Evolutionary conservation across 2,113 vertebrate genomes (phyloP).

Genomic region (Acrocephalus kingi): DNA sequence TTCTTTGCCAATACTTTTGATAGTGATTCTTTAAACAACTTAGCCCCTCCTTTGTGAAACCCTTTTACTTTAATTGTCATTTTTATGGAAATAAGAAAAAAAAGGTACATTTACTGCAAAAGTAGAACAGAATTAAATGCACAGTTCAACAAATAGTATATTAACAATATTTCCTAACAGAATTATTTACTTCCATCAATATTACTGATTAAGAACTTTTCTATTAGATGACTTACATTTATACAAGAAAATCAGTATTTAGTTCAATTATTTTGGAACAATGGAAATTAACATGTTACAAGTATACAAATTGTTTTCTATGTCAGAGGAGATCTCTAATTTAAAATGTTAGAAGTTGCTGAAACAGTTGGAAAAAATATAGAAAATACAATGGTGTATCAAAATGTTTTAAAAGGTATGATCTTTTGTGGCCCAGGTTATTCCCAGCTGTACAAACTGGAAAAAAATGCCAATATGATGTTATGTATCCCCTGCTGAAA

Average conservation of each 20-base stretch:
- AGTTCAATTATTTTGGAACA: neutral
- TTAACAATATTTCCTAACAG: neutral
- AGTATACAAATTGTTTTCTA: neutral
- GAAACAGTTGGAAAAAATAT: neutral
- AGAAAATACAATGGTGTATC: neutral
- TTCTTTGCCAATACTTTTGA: neutral
- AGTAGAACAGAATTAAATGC: neutral
- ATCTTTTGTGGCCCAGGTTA: neutral
- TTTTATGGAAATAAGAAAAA: neutral
- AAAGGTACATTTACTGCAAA: neutral
- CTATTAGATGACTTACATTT: neutral
- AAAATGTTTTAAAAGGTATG: neutral
- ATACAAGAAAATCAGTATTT: neutral
- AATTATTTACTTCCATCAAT: neutral
- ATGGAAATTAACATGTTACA: neutral
- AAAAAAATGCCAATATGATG: neutral
- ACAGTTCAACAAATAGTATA: neutral
- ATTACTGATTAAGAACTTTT: neutral
- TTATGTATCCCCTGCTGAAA: conserved; percentile 35
- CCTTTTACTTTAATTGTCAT: neutral
- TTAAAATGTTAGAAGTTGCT: neutral
- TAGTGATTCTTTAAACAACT: neutral
- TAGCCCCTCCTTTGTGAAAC: neutral
- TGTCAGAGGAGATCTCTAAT: neutral
- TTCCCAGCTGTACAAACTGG: neutral